Conservation (phyloP, 2,797 vertebrate genomes). For the Austrolebias charrua region DNA sequence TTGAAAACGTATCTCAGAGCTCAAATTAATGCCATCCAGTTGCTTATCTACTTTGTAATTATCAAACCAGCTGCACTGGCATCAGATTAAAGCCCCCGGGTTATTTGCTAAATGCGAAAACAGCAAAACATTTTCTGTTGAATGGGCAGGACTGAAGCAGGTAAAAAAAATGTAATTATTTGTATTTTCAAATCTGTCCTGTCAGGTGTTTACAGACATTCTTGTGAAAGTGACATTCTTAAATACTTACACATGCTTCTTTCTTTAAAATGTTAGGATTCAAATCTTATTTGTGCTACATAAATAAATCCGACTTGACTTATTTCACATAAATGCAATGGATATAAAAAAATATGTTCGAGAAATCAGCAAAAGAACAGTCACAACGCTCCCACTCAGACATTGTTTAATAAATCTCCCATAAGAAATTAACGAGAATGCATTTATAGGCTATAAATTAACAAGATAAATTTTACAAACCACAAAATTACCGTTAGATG, state of each 20-base stretch:
- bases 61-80: neutral
- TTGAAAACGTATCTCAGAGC: neutral
- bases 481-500: neutral
- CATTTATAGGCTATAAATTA: neutral
- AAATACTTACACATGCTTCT: neutral
- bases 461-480: neutral
- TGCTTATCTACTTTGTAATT: neutral
- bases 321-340: too few relatives aligned
- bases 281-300: too few relatives aligned
- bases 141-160: neutral
- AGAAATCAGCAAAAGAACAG: too few relatives aligned
- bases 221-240: neutral
- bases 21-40: neutral
- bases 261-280: too few relatives aligned
- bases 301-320: too few relatives aligned
- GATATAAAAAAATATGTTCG: too few relatives aligned
- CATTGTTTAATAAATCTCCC: too few relatives aligned
- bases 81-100: neutral
- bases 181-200: too few relatives aligned
- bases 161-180: too few relatives aligned
- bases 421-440: too few relatives aligned
- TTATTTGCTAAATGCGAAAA: constrained; percentile 2
- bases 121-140: neutral
- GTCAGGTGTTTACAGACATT: neutral
- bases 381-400: neutral